Evolutionary conservation across 2,113 vertebrate genomes (phyloP).

Genomic region (Chaetodon auriga): DNA sequence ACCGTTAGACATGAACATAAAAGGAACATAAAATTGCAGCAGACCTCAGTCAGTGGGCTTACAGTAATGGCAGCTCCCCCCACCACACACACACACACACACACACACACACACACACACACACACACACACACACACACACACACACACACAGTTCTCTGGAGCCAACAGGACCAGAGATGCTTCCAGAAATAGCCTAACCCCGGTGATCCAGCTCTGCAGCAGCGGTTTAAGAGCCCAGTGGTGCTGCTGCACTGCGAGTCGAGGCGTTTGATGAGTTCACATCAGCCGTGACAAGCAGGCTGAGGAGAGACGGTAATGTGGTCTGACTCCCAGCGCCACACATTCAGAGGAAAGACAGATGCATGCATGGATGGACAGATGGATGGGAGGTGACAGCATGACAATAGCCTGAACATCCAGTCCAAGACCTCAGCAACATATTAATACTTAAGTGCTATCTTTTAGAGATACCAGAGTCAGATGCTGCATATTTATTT

Average conservation of each 20-base stretch:
- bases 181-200: constrained; percentile 78
- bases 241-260: constrained; percentile 52
- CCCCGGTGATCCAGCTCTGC: constrained; percentile 60
- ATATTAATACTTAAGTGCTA: not conserved
- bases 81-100: constrained; percentile 4
- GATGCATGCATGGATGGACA: constrained; percentile 32
- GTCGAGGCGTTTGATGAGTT: constrained; percentile 63
- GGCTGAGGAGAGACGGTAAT: constrained; percentile 39
- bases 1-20: not conserved
- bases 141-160: constrained; percentile 16
- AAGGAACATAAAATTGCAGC: constrained; percentile 12
- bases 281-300: constrained; percentile 67
- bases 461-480: not conserved
- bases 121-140: constrained; percentile 11
- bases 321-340: constrained; percentile 55
- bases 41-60: constrained; percentile 27
- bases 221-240: constrained; percentile 31
- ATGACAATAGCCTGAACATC: not conserved
- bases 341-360: constrained; percentile 36
- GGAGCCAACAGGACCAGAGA: constrained; percentile 44
- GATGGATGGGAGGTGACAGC: constrained; percentile 55
- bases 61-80: constrained; percentile 17
- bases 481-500: not conserved
- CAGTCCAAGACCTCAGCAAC: not conserved
- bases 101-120: constrained; percentile 3